A percentile compares a stretch with the other conserved stretches of the same genome.
Evolutionary conservation across 2,797 vertebrate species (phyloP).

Genomic region (Chelon labrosus): DNA sequence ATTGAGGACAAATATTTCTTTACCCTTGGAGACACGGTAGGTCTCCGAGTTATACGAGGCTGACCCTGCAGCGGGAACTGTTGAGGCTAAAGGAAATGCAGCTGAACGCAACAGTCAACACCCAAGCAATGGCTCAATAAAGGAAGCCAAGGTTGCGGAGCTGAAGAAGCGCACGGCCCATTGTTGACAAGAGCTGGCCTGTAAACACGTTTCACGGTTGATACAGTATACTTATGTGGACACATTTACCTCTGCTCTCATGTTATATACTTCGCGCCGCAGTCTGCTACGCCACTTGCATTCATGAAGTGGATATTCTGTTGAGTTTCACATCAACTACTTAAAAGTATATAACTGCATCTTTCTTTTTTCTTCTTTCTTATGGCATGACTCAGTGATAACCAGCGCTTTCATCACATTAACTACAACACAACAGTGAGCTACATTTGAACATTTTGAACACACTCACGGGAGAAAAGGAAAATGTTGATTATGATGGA

Average conservation of each 20-base stretch:
- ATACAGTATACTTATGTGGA: not conserved
- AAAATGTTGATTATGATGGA: not conserved
- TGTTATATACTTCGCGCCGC: not conserved
- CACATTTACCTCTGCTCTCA: not conserved
- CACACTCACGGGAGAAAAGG: no score
- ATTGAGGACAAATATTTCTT: conserved; percentile 71
- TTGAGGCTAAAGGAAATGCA: conserved; percentile 64
- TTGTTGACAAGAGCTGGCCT: conserved; percentile 28
- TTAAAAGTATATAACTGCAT: no score
- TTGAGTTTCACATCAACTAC: no score
- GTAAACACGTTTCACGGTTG: conserved; percentile 19
- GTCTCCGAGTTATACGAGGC: conserved; percentile 62
- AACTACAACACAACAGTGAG: not conserved
- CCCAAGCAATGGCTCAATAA: conserved; percentile 68
- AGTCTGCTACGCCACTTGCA: not conserved
- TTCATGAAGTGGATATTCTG: not conserved
- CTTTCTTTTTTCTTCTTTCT: no score
- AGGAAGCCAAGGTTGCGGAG: conserved; percentile 42
- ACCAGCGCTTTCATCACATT: not conserved
- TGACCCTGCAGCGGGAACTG: conserved; percentile 64
- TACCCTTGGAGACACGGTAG: conserved; percentile 55
- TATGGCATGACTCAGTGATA: no score
- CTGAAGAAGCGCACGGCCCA: conserved; percentile 31
- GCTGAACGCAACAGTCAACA: conserved; percentile 60
- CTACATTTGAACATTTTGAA: not conserved